Base-by-base conservation (phyloP, 2,113 vertebrate genomes). In the Sphyrna mokarran region DNA sequence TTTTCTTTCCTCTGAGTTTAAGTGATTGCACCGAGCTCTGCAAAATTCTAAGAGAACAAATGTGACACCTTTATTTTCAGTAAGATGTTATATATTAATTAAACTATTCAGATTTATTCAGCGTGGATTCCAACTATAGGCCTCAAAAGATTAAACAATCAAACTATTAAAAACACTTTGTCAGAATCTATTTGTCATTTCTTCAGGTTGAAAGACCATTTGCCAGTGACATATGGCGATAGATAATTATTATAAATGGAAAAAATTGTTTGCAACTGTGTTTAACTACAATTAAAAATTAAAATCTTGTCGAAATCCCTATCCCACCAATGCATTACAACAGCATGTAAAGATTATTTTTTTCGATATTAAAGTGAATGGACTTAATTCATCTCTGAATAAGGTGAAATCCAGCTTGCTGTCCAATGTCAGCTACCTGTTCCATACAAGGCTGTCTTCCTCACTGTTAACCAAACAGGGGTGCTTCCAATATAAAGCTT, bases 231-330 rank as follows among this genome's bases (percentile, higher is more conserved):
- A 61, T 61, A 33, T n/a, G 87, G 54, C 63, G 54, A 61, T 33
- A 90, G 87, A 90, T 90, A 90, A 90, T 90, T 90, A 90, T 63
- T 90, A n/a, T 90, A 90, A 90, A n/a, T 63, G 87, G 6, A 61
- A 90, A 63, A 90, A 54, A 11, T 54, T 89, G 43, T 89, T 89
- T 54, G 48, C 23, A 9, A 26, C 86, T 29, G 43, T 26, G 23
- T 58, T 63, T n/a, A 63, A 90, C 54, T 61, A n/a, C 87, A 90
- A 90, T 90, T 63, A 90, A 54, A 61, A 90, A 90, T 90, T 90
- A 90, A 90, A 58, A 90, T 11, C 87, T 58, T 90, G 87, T 33
- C 54, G 29, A 61, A 61, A 90, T 33, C 29, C 61, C 87, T 29
- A 63, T 16, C 5, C 54, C 26, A 29, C 54, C 29, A 33, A 16